Base-by-base conservation (phyloP, 1,140 invertebrate genomes). In the Drosophila pallidifrons region DNA sequence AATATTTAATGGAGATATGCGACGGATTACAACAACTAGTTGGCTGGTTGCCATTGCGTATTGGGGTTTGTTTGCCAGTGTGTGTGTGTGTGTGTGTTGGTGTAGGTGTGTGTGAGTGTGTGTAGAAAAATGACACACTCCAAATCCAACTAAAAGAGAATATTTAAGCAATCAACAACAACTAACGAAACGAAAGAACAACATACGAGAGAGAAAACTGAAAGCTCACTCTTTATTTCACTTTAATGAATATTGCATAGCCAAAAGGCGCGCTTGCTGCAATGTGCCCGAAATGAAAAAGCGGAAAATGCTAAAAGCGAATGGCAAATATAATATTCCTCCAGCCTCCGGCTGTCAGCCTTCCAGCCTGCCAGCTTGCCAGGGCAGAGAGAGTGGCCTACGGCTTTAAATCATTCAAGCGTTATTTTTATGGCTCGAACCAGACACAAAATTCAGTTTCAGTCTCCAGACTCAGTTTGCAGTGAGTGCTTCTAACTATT, bases 1-100 rank as follows among this genome's bases (percentile, higher is more conserved):
- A 83, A 87, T 88, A 89, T 87, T 87, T 87, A 87, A 87, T 87
- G 74, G 77, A 77, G 83, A 87, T 83, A 89, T 87, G 80, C 69
- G 70, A 79, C 63, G 70, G 83, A 87, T 87, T 87, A 87, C 83
- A 88, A 87, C 83, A 89, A 80, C 85, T 78, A 66, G 38, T 47
- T 61, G 61, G 20, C 20, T 20, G 54, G 41, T 13, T 35, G 52
- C 13, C 52, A n/a, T 55, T 8, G 28, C 52, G 28, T 55, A 55
- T 32, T 52, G 51, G 51, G 51, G 51, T 32, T 32, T 30, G 11
- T 10, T 30, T 32, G 20, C 3, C 20, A 25, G 20, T 25, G 3
- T 25, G 20, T 25, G 20, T 25, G 20, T 4, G 28, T 43, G 47
- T 30, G 47, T 51, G 47, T n/a, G 47, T 60, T 49, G 2, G 59